Conservation (phyloP, 2,113 vertebrate species). For the Seriola dumerili region DNA sequence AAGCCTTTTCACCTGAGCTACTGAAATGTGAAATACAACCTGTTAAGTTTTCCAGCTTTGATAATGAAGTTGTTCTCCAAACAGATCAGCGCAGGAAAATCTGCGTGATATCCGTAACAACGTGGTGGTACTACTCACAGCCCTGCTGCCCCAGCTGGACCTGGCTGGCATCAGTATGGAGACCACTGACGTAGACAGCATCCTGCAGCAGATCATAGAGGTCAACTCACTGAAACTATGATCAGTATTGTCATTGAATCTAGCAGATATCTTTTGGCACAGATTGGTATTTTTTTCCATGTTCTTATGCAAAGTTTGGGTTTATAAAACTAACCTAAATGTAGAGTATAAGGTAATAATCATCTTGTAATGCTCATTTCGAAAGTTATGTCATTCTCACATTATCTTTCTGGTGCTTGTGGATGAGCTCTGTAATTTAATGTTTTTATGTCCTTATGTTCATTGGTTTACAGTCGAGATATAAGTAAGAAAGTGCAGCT, state of each 20-base stretch:
- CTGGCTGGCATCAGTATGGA: constrained; percentile 86
- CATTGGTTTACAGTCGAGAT: not conserved
- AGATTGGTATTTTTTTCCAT: not conserved
- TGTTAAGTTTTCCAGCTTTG: not conserved
- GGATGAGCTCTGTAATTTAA: not conserved
- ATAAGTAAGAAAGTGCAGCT: not conserved
- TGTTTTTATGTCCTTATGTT: constrained; percentile 1
- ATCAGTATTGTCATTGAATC: not conserved
- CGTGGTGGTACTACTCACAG: constrained; percentile 85
- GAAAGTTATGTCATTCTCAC: not conserved
- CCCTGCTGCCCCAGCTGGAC: constrained; percentile 86
- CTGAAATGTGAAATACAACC: not conserved
- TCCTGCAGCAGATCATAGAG: constrained; percentile 88
- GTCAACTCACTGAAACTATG: constrained; percentile 79
- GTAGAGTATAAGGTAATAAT: not conserved
- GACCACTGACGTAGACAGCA: constrained; percentile 84
- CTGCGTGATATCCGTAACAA: constrained; percentile 82
- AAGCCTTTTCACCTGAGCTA: not conserved
- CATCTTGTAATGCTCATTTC: not conserved
- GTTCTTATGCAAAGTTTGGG: constrained; percentile 6
- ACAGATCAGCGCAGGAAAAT: constrained; percentile 80
- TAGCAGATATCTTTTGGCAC: not conserved
- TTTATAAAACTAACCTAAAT: not conserved
- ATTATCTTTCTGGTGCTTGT: not conserved
- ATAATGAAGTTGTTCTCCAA: constrained; percentile 5